Evolutionary conservation across 1,140 invertebrate species (phyloP).

Genomic region (Monomorium pharaonis): DNA sequence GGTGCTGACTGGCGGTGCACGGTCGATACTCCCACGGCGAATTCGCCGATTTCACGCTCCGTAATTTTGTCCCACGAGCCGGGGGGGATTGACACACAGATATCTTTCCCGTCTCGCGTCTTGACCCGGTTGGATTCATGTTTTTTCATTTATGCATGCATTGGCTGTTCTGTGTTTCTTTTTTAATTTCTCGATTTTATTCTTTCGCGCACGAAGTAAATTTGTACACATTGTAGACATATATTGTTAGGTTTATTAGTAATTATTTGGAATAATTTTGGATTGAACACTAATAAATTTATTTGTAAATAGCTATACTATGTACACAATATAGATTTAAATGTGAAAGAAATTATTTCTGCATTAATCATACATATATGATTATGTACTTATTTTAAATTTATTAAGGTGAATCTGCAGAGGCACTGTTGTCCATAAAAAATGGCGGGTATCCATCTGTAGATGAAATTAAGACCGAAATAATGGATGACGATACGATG

Average conservation of each 20-base stretch:
- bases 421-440: conserved; percentile 85
- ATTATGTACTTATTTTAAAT: background rate
- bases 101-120: too few species aligned
- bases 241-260: background rate
- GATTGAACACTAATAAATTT: background rate
- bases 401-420: conserved; percentile 84
- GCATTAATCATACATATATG: background rate
- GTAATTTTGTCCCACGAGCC: background rate
- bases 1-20: background rate
- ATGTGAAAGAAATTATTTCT: background rate
- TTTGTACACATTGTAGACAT: background rate
- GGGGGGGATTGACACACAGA: background rate
- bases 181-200: background rate
- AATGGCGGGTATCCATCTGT: conserved; percentile 84
- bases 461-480: conserved; percentile 82
- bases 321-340: background rate
- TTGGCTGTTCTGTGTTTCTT: background rate
- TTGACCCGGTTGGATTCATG: background rate
- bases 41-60: background rate
- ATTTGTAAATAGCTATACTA: background rate
- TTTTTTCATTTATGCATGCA: background rate
- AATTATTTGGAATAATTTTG: background rate
- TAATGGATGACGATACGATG: conserved; percentile 87
- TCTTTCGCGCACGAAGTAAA: background rate
- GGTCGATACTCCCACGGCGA: conserved; percentile 1